Base-by-base conservation (phyloP, 1,140 invertebrate genomes). In the Aphidius ervi region DNA sequence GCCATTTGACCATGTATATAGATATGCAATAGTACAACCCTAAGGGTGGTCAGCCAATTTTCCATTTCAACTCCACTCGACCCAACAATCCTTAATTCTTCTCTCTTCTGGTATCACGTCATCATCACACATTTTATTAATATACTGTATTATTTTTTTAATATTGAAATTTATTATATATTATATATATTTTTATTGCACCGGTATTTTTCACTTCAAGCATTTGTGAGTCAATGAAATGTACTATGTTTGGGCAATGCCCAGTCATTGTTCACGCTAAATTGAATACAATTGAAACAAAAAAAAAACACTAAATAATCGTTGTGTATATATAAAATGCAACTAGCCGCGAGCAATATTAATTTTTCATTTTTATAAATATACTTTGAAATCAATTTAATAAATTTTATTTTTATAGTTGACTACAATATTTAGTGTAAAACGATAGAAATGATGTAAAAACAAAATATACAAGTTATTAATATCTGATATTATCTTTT, bases 221-320 rank as follows among this genome's bases (percentile, higher is more conserved):
- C 23, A 23, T 23, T 23, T 23, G 1, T n/a, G 49, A 58, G 43
- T 39, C 40, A 42, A 16, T 40, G 63, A 49, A 56, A 64, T 64
- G 40, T 56, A 23, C 52, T 61, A 56, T 45, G 61, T 64, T 61
- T 61, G 63, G 47, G 16, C 56, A 49, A 58, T 61, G 58, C 50
- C 48, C 23, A 56, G 56, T 61, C 59, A 64, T 64, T 64, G 59
- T 61, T 64, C 59, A 61, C 63, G 63, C 63, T 49, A 64, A 64
- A 64, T 64, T 64, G 63, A 64, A 64, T 64, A 43, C 56, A 64
- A 23, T 64, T 46, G 59, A 45, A 45, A 54, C 1, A 54, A 64
- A 64, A n/a, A n/a, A n/a, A 23, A 23, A 23, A 2, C 3, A 23
- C 1, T 23, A 64, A 61, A 61, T 61, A 56, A 61, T 58, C 56